Evolutionary conservation across 2,888 invertebrate genomes (phyloP), one percentile per base, ranked within the genome.

Genomic region (Didymodactylos carnosus): DNA sequence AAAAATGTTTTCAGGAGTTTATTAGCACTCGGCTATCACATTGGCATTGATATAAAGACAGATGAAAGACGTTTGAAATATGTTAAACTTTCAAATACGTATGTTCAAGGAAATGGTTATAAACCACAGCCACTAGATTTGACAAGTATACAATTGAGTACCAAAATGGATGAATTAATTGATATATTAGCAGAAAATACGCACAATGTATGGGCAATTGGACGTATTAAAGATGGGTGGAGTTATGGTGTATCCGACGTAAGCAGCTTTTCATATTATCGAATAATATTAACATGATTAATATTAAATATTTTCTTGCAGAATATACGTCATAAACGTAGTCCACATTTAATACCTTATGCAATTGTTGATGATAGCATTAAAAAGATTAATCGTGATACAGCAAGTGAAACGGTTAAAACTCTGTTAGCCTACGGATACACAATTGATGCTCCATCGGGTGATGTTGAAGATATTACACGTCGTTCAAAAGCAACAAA

Each of bases 201-300:
- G 0, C 98, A 99, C 84, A 98, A 98, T 84, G 87, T 99, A 29
- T 99, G 98, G 98, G 94, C 97, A 0, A 90, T 92, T 78, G 98
- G 98, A 82, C 87, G 97, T 77, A 98, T 99, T 77, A 91, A 91
- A 79, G 92, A 97, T 80, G 92, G 91, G 0, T 98, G 98, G 98
- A 99, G 97, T 0, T 99, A 98, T 79, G 98, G 97, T 1, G 87
- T 95, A 0, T 93, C 91, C 82, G 97, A 98, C 87, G 90, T 89
- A 71, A 75, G 29, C 62, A 43, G 43, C 27, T 29, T 41, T 41
- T 4, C 16, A n/a, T 16, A n/a, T 5, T 43, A 43, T 29, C 25
- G 19, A 25, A 25, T 25, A 49, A 19, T 7, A 49, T 72, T 70
- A 19, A 69, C 51, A 39, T 27, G 72, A 70, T 27, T 70, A 43